phyloP scores from a whole-genome alignment of 2,888 invertebrate genomes.

The Mimachlamys varia region DNA sequence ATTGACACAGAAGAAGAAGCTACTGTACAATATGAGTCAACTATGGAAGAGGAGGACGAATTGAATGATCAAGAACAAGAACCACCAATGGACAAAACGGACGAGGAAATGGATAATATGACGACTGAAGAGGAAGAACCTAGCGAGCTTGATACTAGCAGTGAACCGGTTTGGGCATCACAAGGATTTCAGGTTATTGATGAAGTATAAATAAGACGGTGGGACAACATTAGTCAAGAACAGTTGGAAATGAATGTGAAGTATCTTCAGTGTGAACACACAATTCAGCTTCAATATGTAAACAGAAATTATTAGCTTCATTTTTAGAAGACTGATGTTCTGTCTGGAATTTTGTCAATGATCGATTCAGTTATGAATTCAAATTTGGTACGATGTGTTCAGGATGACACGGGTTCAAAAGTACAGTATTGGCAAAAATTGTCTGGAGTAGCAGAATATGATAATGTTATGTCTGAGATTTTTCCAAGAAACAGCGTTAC shows the following conservation, averaged over 20 bases:
- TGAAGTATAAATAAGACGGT: neutral
- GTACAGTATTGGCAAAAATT: no score
- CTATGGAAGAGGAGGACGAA: neutral
- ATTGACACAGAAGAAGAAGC: slow-evolving; percentile 10
- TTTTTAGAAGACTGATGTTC: neutral
- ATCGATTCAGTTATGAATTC: no score
- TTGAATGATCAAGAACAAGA: neutral
- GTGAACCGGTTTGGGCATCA: neutral
- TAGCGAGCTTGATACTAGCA: neutral
- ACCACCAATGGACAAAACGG: neutral
- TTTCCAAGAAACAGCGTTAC: no score
- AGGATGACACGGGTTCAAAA: no score
- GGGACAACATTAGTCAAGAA: no score
- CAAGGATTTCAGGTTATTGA: neutral
- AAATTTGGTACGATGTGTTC: no score
- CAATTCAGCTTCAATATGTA: no score
- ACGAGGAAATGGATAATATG: neutral
- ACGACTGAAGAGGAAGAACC: neutral
- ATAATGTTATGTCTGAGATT: no score
- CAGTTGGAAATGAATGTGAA: no score
- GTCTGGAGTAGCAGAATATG: no score
- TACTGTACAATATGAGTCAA: slow-evolving; percentile 2
- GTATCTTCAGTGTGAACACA: no score
- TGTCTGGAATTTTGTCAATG: no score
- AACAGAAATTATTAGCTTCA: neutral